Evolutionary conservation across 2,797 vertebrate genomes (phyloP), one percentile per base, ranked within the genome.

Genomic region (Rhynchonycteris naso): DNA sequence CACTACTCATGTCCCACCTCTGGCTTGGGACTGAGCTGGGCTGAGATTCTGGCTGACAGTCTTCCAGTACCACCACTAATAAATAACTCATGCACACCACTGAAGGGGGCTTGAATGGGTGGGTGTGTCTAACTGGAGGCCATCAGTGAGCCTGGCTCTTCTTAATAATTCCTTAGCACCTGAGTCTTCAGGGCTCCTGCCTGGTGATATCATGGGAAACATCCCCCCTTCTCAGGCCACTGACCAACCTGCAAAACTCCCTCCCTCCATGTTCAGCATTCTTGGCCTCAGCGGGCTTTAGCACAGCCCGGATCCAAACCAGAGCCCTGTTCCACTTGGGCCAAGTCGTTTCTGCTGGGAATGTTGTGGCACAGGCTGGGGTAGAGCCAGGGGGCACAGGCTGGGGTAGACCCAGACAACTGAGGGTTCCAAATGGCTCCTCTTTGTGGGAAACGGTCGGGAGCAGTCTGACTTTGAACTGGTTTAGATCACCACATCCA

Each of bases 251-350:
- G 59, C 38, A 9, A 68, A 78, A 74, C 18, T 69, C 4, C 52
- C 86, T 47, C 78, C 21, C 28, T 58, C 50, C 0, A 0, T 0
- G 0, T 19, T 1, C 6, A 26, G 58, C 93, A 71, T 18, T 91
- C 78, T 35, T 59, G 35, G 80, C 10, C 30, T 66, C 87, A 11
- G n/a, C 2, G 7, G 56, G 16, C 26, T 84, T 93, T 22, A 38
- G 50, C 85, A 4, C 3, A 89, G 68, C 14, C 69, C 72, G 74
- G 88, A 18, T 68, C 63, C 69, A 85, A 78, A 66, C 35, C 7
- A 2, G 0, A 22, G 28, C 65, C 4, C 22, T 5, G 2, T 0
- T 0, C 1, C 9, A 11, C n/a, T 15, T 71, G 11, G 33, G 1
- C 68, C 1, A 26, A 50, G 16, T 18, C 1, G 1, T 33, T 79